Percentiles rank a stretch among this genome's conserved stretches.
These are phyloP conservation scores for Botia almorhae DNA, from an alignment of 2,797 vertebrate species.

Conservation along the genomic window DNA sequence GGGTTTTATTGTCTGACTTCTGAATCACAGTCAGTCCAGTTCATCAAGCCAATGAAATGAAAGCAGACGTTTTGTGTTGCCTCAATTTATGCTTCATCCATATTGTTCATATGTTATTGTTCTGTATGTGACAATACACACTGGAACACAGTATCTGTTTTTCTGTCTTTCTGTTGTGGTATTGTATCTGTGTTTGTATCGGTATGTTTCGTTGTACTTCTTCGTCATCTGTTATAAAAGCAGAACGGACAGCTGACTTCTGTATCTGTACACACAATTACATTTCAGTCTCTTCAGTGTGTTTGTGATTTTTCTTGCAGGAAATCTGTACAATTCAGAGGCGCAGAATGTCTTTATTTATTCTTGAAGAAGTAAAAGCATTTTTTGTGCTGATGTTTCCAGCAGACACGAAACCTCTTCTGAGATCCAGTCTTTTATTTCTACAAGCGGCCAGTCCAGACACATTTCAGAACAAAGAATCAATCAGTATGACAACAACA, in stretches of 20 bases:
- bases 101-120: background rate
- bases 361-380: slow-evolving; percentile 70
- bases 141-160: too few relatives aligned
- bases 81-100: background rate
- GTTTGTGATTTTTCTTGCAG: slow-evolving; percentile 3
- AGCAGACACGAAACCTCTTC: slow-evolving; percentile 67
- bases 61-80: background rate
- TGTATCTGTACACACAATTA: background rate
- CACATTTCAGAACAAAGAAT: slow-evolving; percentile 13
- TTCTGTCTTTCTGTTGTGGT: background rate
- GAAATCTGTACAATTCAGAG: background rate
- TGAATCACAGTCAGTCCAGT: slow-evolving; percentile 2
- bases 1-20: slow-evolving; percentile 40
- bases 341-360: slow-evolving; percentile 37
- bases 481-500: slow-evolving; percentile 20
- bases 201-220: background rate
- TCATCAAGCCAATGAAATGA: slow-evolving; percentile 1
- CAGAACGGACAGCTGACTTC: background rate
- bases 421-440: slow-evolving; percentile 57
- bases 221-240: background rate
- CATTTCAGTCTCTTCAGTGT: slow-evolving; percentile 43
- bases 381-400: slow-evolving; percentile 82
- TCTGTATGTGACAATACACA: background rate
- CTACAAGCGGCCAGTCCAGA: slow-evolving; percentile 24
- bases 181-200: background rate